A percentile compares a stretch with the other conserved stretches of the same genome.
These are phyloP conservation scores for Stichodactyla helianthus DNA, from an alignment of 64 coral and sea anemone genomes.

Conservation along the genomic window DNA sequence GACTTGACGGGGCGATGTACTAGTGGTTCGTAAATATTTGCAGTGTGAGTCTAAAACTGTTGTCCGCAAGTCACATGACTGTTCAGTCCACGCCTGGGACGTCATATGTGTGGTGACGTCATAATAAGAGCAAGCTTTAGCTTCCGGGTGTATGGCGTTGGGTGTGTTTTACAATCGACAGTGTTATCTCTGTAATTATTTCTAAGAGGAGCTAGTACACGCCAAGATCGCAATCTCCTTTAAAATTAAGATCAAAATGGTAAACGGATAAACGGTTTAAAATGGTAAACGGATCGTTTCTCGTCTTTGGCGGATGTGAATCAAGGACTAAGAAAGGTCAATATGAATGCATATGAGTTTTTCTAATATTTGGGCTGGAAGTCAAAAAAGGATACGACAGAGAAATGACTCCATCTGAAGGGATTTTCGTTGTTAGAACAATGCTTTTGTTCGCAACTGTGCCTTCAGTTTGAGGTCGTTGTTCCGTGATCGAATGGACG, in stretches of 20 bases:
- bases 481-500: too few species aligned
- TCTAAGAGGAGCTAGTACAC: too few species aligned
- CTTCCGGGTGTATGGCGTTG: not conserved
- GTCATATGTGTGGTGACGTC: not conserved
- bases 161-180: not conserved
- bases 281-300: not conserved
- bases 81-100: not conserved
- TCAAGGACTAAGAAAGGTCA: too few species aligned
- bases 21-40: not conserved
- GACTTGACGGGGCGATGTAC: not conserved
- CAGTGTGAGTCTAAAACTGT: not conserved
- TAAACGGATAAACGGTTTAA: not conserved
- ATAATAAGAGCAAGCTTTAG: not conserved
- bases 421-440: too few species aligned
- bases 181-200: not conserved
- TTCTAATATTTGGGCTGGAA: too few species aligned
- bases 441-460: too few species aligned
- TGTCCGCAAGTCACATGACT: not conserved
- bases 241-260: not conserved
- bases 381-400: too few species aligned
- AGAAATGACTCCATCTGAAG: too few species aligned
- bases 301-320: not conserved
- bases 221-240: too few species aligned
- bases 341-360: too few species aligned
- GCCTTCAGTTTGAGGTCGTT: too few species aligned